Base-by-base conservation (phyloP, 2,113 vertebrate species). In the Bufo bufo region DNA sequence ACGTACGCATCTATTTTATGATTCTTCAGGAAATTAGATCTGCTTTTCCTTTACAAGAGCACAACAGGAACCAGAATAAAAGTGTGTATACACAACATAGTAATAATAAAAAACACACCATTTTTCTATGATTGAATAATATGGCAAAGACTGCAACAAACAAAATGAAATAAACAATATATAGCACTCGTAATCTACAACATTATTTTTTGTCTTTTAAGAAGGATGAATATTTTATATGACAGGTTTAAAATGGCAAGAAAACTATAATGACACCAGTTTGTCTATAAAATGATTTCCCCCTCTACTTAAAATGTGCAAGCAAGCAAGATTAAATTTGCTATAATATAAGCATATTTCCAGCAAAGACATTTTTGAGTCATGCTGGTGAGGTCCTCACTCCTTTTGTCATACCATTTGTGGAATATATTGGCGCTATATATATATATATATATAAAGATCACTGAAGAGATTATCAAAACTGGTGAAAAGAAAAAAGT, bases 41-140 rank as follows among this genome's bases (percentile, higher is more conserved):
- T 95, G 94, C 94, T 93, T 95, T 95, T 96, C 92, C 95, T 93
- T 96, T 95, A 96, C 95, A 96, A 96, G 93, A 96, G 95, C 95
- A 97, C 95, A 95, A 95, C 94, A 95, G 94, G 94, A 96, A 96
- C 94, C 94, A 94, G 95, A 94, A 92, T 94, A 95, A 94, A 95
- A 94, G 92, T 95, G 94, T 96, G 95, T 93, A 95, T 95, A 96
- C 95, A 96, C 95, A 94, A 96, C 94, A 95, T 94, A 96, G 93
- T 91, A 93, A 90, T 92, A 93, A 81, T 43, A 92, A 92, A 93
- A 84, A 91, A 93, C 95, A 95, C 94, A 95, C 95, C 94, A 94
- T 66, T 86, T 71, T 89, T 45, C 59, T 69, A 77, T 77, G 52
- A 77, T 94, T 95, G 94, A 92, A 95, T 94, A 96, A 94, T 94